A percentile compares a stretch with the other conserved stretches of the same genome.
phyloP scores from a whole-genome alignment of 2,888 invertebrate species.

The Lathronympha strigana region DNA sequence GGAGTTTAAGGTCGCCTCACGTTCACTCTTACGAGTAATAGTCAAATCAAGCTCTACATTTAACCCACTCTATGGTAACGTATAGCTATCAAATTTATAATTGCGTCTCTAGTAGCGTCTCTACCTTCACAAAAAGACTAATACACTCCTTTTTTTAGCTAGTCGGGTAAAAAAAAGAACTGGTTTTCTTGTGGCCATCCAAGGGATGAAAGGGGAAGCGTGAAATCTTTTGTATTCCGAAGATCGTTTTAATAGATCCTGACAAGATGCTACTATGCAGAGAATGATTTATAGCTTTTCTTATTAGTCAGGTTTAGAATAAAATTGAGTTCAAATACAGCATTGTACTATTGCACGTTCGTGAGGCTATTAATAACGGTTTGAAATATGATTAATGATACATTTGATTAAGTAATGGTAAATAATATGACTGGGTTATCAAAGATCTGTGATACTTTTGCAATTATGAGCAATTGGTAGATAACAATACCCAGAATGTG shows the following conservation, averaged over 20 bases:
- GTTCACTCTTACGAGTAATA: background rate
- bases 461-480: slow-evolving; percentile 5
- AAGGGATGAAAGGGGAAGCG: slow-evolving; percentile 64
- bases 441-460: slow-evolving; percentile 15
- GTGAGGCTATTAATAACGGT: slow-evolving; percentile 34
- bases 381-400: slow-evolving; percentile 35
- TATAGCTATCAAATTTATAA: slow-evolving; percentile 26
- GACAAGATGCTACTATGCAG: slow-evolving; percentile 32
- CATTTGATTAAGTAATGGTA: slow-evolving; percentile 37
- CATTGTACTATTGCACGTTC: slow-evolving; percentile 40
- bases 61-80: slow-evolving; percentile 8
- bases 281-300: slow-evolving; percentile 39
- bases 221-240: slow-evolving; percentile 52
- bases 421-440: slow-evolving; percentile 32
- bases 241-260: slow-evolving; percentile 40
- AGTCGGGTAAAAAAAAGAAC: slow-evolving; percentile 4
- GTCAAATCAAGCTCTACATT: background rate
- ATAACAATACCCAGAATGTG: background rate
- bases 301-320: slow-evolving; percentile 28
- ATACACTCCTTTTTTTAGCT: background rate
- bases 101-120: slow-evolving; percentile 7
- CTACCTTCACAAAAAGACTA: slow-evolving; percentile 1
- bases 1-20: no score
- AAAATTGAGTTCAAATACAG: slow-evolving; percentile 28
- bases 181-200: slow-evolving; percentile 43